Evolutionary conservation across 2,797 vertebrate species (phyloP), one percentile per base, ranked within the genome.

Genomic region (Etheostoma perlongum): DNA sequence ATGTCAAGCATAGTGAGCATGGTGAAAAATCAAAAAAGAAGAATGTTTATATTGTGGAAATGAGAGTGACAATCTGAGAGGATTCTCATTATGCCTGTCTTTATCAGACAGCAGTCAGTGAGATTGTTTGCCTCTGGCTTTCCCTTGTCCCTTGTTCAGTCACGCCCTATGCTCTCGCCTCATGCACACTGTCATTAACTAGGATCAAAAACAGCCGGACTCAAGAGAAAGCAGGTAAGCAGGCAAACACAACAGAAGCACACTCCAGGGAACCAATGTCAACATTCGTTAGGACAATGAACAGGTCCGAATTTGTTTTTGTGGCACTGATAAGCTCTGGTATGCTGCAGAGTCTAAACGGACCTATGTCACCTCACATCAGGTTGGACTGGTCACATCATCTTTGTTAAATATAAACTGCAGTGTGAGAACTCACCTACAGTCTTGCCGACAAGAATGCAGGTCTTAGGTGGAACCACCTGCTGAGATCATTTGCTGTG

Each of bases 31-130:
- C 91, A 73, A 78, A 72, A 80, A 85, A 91, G 90, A 88, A 88
- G 83, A 88, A 90, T 76, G 87, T 85, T 94, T 87, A 91, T 94
- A 90, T 93, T 89, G 73, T 82, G 78, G 80, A 90, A 91, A 91
- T 79, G 90, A 90, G 86, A 89, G 72, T 58, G 88, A 91, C 87
- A 92, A 88, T 82, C 88, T 86, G 81, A 90, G 86, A 91, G 89
- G 88, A 78, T 80, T 67, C 75, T 93, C 61, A 81, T 93, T 91
- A 90, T 83, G 82, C 75, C 71, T 65, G 67, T 88, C 90, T 85
- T 93, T 92, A 94, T 92, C 87, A 89, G 89, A 88, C 54, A 54
- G 78, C 78, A 72, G 85, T 84, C 71, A 49, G 79, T 72, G 78
- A 84, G 70, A 87, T 52, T 86, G 91, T 91, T 88, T 84, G 75